Base-by-base conservation (phyloP, 2,797 vertebrate species). In the Chelidonichthys spinosus region DNA sequence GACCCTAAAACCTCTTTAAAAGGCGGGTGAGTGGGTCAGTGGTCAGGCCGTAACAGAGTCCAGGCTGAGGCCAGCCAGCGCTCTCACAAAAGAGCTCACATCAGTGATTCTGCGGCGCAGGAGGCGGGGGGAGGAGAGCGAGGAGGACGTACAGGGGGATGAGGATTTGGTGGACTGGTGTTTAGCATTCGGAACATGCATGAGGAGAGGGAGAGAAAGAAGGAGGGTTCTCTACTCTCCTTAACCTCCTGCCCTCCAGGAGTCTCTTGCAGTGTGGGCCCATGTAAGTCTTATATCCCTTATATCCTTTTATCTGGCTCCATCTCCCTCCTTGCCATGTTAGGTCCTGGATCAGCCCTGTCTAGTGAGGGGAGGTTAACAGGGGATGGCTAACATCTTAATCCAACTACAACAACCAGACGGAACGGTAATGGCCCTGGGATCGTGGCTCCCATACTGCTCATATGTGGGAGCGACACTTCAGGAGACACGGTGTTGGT, bases 1-100 rank as follows among this genome's bases (percentile, higher is more conserved):
- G 92, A 94, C 93, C 93, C 92, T 82, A 74, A 89, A 94, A 92
- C 91, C 89, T 89, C 88, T 93, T 93, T 85, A 92, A 91, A 89
- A 93, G 86, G 80, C 68, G 84, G 85, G 84, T 88, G 92, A 93
- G 89, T 87, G 92, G 92, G 93, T 94, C 92, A 95, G 80, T 85
- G 92, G 90, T 93, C 91, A 92, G 92, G 83, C 81, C 83, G 83
- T 91, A 93, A 90, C 85, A 74, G 87, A 93, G 91, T 87, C 78
- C 81, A 69, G 87, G 87, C 79, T 83, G 79, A 89, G 86, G 85
- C 86, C 80, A 71, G 78, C 84, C 85, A 69, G 75, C 8, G 40
- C 53, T 78, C 79, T 89, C 83, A 93, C 91, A 93, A 93, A 90
- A 91, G 90, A 82, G 66, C 78, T 85, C 90, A 92, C 92, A 92